These are phyloP conservation scores for Morinoia aosen DNA, from an alignment of 2,888 invertebrate species.

Conservation along the genomic window DNA sequence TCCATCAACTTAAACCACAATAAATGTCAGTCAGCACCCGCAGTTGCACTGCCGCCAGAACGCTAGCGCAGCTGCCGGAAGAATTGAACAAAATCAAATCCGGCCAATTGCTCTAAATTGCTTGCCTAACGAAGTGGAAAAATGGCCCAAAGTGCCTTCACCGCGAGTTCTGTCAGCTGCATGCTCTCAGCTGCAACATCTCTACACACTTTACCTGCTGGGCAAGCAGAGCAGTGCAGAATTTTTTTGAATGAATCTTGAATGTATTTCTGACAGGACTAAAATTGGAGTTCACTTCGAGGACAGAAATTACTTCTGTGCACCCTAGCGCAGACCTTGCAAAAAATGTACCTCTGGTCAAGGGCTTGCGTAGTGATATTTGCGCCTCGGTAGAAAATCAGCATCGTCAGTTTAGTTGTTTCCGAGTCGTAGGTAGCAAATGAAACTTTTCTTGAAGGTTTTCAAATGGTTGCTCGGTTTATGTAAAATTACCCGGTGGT, in stretches of 20 bases:
- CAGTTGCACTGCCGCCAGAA: not conserved
- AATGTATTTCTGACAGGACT: not conserved
- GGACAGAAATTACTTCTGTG: not conserved
- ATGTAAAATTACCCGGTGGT: no score
- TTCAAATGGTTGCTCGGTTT: not conserved
- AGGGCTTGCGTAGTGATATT: not conserved
- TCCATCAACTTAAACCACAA: not conserved
- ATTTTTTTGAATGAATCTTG: not conserved
- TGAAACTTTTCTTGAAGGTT: not conserved
- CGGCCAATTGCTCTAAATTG: slow-evolving; percentile 10
- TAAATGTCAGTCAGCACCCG: not conserved
- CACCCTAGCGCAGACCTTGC: not conserved
- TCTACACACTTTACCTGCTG: not conserved
- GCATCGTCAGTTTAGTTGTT: not conserved
- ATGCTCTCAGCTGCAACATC: not conserved
- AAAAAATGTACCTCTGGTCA: not conserved
- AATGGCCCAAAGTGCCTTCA: not conserved
- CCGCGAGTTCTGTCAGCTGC: not conserved
- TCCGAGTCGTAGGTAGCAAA: not conserved
- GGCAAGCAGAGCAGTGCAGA: not conserved
- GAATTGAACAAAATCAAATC: not conserved
- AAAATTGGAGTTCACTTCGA: not conserved
- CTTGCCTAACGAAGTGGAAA: slow-evolving; percentile 14
- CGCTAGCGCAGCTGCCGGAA: not conserved
- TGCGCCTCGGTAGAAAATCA: not conserved